Evolutionary conservation across 2,113 vertebrate species (phyloP), one percentile per base, ranked within the genome.

Genomic region (Hydropotes inermis): DNA sequence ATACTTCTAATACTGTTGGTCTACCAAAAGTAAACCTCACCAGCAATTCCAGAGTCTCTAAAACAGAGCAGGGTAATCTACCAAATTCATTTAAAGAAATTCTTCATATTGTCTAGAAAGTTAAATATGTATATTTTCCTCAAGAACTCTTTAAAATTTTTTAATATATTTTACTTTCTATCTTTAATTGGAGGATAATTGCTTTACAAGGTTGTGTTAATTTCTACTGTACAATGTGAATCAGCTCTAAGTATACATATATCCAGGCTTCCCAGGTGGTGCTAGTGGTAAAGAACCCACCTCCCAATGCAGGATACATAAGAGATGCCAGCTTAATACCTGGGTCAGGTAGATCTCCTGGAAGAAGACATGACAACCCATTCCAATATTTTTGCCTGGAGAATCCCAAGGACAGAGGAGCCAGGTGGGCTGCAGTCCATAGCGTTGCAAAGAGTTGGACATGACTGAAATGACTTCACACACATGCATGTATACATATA

Each of bases 71-170:
- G 28, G 27, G 12, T 11, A 15, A 58, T 14, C 16, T 2, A 54
- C 6, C 2, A 39, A 36, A 95, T 57, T 79, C 14, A 47, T 28
- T 91, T 94, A 33, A 36, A 96, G 5, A 89, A 78, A 52, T 67
- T 88, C 8, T 90, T 47, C 2, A 9, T 47, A 36, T 60, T 60
- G 36, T 61, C 13, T 23, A 45, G 33, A 84, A 83, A 87, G 27
- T 86, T 33, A 93, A 78, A 21, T 27, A 70, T 39, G 36, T 39
- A 33, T 15, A 81, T 76, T 96, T 87, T 58, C 52, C 39, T 87
- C 23, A 50, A 50, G 39, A 79, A 57, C 6, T 1, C 17, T 39
- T 86, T 87, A 52, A 45, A 50, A 21, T 61, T 36, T 89, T 90
- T 81, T 39, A 81, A 14, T 39, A 23, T 70, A 23, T 39, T 70